phyloP scores from a whole-genome alignment of 64 coral and sea anemone species.

The Hydrozoanthus tunicans region DNA sequence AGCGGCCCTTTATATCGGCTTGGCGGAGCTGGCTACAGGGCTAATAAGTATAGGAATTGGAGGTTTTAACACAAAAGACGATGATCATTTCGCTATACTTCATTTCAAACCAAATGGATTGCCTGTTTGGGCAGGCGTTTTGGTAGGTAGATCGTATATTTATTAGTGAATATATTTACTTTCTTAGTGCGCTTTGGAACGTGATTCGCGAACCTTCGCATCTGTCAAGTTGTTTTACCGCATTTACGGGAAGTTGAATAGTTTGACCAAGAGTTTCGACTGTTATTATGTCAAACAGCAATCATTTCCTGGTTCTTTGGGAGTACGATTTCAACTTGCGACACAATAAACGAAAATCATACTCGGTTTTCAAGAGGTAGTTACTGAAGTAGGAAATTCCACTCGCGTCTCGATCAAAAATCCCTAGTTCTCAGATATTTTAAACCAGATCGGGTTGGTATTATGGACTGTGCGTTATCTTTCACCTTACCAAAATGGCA shows the following conservation, averaged over 20 bases:
- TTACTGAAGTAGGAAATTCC: background rate
- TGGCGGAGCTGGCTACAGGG: conserved; percentile 66
- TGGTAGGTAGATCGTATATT: conserved; percentile 56
- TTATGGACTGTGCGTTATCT: too few species aligned
- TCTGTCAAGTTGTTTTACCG: conserved; percentile 4
- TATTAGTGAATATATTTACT: background rate
- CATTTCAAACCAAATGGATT: conserved; percentile 84
- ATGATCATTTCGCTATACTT: conserved; percentile 77
- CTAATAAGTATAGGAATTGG: conserved; percentile 82
- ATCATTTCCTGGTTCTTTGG: background rate
- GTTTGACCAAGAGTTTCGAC: background rate
- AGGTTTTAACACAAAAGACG: conserved; percentile 83
- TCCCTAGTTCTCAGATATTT: background rate
- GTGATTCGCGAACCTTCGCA: background rate
- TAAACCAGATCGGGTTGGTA: too few species aligned
- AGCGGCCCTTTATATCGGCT: conserved; percentile 79
- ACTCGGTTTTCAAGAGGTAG: background rate
- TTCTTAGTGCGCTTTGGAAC: background rate
- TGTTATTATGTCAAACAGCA: background rate
- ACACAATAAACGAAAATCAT: too few species aligned
- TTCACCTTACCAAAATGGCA: too few species aligned
- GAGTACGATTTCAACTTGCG: too few species aligned
- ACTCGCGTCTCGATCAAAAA: background rate
- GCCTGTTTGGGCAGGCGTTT: conserved; percentile 84
- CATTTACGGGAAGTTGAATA: background rate